phyloP scores from a whole-genome alignment of 2,113 vertebrate species.

The Pangasianodon hypophthalmus region DNA sequence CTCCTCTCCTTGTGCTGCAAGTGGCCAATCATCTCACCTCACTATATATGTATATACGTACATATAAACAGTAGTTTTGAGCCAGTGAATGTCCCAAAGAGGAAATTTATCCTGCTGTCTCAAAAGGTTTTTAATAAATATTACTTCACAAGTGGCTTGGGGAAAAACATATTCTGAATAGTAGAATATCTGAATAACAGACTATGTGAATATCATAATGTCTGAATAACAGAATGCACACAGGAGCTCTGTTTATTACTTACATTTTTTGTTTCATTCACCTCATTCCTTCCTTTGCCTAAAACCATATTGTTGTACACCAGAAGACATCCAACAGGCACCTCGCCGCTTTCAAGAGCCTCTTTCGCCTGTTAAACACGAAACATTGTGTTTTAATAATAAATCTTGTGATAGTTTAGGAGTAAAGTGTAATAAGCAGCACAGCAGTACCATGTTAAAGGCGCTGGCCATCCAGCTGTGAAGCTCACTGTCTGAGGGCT shows the following conservation, averaged over 20 bases:
- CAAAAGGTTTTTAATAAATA: too few relatives aligned
- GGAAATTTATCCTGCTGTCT: too few relatives aligned
- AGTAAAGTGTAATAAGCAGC: neutral
- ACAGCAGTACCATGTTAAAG: conserved; percentile 71
- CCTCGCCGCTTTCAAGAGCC: conserved; percentile 85
- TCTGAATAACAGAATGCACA: neutral
- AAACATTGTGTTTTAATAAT: neutral
- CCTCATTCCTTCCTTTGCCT: conserved; percentile 88
- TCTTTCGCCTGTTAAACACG: conserved; percentile 77
- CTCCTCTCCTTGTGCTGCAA: too few relatives aligned
- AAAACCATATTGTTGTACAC: conserved; percentile 80
- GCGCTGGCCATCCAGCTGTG: conserved; percentile 73
- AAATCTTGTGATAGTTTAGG: too few relatives aligned
- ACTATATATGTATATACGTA: too few relatives aligned
- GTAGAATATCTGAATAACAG: too few relatives aligned
- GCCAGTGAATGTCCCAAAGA: too few relatives aligned
- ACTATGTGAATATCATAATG: too few relatives aligned
- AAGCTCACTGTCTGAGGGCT: conserved; percentile 62
- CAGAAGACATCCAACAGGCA: conserved; percentile 94
- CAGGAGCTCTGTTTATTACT: conserved; percentile 43
- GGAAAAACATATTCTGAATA: too few relatives aligned
- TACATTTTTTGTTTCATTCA: conserved; percentile 95
- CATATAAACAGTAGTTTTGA: too few relatives aligned
- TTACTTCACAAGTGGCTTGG: too few relatives aligned
- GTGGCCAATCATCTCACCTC: too few relatives aligned